These are phyloP conservation scores for Ditylenchus weischeri DNA, from an alignment of 2,888 invertebrate genomes.

Conservation along the genomic window DNA sequence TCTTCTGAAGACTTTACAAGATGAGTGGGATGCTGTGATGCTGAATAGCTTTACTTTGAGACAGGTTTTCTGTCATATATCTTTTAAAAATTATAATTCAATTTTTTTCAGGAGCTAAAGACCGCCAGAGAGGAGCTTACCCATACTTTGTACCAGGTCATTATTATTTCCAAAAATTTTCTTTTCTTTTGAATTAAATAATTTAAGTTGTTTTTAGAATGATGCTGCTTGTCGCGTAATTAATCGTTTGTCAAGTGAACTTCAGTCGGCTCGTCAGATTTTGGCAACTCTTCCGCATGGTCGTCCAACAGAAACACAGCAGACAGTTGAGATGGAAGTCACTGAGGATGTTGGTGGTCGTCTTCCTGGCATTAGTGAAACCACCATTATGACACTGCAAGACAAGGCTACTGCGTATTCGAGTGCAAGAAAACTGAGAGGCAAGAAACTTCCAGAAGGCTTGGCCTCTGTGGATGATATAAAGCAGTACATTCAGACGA, in stretches of 20 bases:
- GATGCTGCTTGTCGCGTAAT: constrained; percentile 99
- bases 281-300: constrained; percentile 95
- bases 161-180: constrained; percentile 7
- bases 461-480: constrained; percentile 82
- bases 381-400: constrained; percentile 11
- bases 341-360: constrained; percentile 73
- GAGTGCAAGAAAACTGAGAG: constrained; percentile 88
- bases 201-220: constrained; percentile 73
- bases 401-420: constrained; percentile 85
- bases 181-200: constrained; percentile 5
- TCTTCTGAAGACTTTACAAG: constrained; percentile 66
- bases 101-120: constrained; percentile 73
- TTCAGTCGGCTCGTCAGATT: constrained; percentile 92
- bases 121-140: constrained; percentile 77
- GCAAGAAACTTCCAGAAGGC: constrained; percentile 91
- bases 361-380: constrained; percentile 79
- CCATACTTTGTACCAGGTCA: constrained; percentile 77
- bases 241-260: constrained; percentile 92
- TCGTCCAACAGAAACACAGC: constrained; percentile 63
- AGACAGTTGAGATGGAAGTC: constrained; percentile 65
- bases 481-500: constrained; percentile 46
- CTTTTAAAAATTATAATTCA: too few species aligned
- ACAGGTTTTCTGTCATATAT: too few species aligned
- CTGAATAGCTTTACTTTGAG: constrained; percentile 91
- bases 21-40: constrained; percentile 83